These are phyloP conservation scores for Phortica magna DNA, from an alignment of 2,888 invertebrate species.

Conservation along the genomic window DNA sequence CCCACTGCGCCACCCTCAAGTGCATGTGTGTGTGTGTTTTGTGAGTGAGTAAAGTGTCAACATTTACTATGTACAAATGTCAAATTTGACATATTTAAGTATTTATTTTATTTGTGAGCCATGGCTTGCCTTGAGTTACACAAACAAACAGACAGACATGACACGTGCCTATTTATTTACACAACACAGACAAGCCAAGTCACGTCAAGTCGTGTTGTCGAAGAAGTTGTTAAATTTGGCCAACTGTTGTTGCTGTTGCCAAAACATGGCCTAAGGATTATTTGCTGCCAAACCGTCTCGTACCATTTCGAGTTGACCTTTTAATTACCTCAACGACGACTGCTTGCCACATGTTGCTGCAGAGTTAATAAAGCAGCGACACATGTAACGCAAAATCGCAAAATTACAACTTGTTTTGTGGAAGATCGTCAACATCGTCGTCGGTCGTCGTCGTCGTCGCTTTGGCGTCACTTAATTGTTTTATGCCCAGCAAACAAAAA, in stretches of 20 bases:
- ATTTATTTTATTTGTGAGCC: no score
- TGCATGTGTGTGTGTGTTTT: slow-evolving; percentile 70
- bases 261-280: background rate
- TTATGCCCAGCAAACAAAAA: slow-evolving; percentile 47
- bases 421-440: background rate
- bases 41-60: slow-evolving; percentile 78
- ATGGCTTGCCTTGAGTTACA: slow-evolving; percentile 45
- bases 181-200: slow-evolving; percentile 36
- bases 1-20: slow-evolving; percentile 5
- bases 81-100: slow-evolving; percentile 69
- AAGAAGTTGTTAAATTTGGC: slow-evolving; percentile 12
- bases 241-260: slow-evolving; percentile 17
- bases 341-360: slow-evolving; percentile 57
- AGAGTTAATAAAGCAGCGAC: slow-evolving; percentile 32
- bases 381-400: slow-evolving; percentile 49
- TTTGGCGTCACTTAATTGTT: slow-evolving; percentile 65
- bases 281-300: slow-evolving; percentile 16
- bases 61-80: slow-evolving; percentile 77
- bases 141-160: slow-evolving; percentile 20
- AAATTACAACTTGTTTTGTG: slow-evolving; percentile 52
- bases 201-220: no score
- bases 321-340: slow-evolving; percentile 56
- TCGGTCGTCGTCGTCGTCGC: background rate
- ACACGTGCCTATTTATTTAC: slow-evolving; percentile 31
- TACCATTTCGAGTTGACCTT: slow-evolving; percentile 66